Percentiles rank a stretch among this genome's conserved stretches.
Evolutionary conservation across 2,888 invertebrate genomes (phyloP).

Genomic region (Autographa pulchrina): DNA sequence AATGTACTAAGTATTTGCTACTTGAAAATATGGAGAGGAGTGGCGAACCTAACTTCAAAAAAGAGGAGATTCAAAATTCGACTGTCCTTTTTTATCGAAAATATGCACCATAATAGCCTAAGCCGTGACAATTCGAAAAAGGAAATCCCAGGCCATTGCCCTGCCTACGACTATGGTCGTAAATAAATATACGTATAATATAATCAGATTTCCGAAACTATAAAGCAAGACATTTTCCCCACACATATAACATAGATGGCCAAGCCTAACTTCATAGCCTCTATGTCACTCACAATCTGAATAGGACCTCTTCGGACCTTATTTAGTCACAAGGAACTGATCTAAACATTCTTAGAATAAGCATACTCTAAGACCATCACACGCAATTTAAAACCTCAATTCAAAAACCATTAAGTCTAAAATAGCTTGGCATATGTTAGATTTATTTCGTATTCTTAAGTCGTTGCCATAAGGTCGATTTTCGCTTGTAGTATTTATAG

Average conservation of each 20-base stretch:
- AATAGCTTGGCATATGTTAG: not conserved
- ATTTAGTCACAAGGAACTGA: constrained; percentile 29
- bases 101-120: too few relatives aligned
- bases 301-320: constrained; percentile 25
- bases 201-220: too few relatives aligned
- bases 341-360: not conserved
- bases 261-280: constrained; percentile 10
- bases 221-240: not conserved
- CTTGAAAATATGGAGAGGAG: too few relatives aligned
- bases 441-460: constrained; percentile 1
- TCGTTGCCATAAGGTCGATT: constrained; percentile 8
- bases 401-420: not conserved
- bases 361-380: not conserved
- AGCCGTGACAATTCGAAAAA: too few relatives aligned
- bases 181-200: too few relatives aligned
- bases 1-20: too few relatives aligned
- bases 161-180: too few relatives aligned
- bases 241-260: not conserved
- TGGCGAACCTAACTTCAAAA: too few relatives aligned
- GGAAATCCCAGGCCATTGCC: too few relatives aligned
- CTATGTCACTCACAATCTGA: constrained; percentile 16
- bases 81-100: too few relatives aligned
- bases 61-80: too few relatives aligned
- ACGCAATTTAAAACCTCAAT: constrained; percentile 15
- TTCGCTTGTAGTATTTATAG: constrained; percentile 10